These are phyloP conservation scores for Desmodus rotundus DNA, from an alignment of 2,113 vertebrate genomes.

Conservation along the genomic window DNA sequence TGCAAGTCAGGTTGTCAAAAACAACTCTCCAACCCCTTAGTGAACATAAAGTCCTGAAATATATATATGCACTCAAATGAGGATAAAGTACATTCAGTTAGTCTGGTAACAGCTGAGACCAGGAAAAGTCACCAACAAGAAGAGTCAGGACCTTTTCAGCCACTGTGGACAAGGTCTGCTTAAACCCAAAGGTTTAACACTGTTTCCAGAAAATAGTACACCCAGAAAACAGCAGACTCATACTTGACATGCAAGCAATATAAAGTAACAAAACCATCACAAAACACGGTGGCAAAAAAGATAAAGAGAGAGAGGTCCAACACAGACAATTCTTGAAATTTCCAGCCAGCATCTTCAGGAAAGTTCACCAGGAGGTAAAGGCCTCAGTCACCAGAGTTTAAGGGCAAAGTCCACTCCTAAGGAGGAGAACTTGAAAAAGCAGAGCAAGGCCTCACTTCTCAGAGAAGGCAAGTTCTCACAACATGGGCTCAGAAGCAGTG, in stretches of 20 bases:
- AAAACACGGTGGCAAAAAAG: background rate
- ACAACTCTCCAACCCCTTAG: background rate
- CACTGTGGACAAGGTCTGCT: background rate
- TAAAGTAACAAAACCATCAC: background rate
- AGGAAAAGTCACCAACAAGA: background rate
- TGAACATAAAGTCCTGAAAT: background rate
- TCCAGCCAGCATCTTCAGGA: background rate
- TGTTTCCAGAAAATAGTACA: background rate
- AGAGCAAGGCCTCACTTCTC: background rate
- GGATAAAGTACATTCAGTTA: background rate
- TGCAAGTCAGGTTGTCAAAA: background rate
- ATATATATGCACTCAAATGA: background rate
- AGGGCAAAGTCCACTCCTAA: background rate
- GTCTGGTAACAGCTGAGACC: background rate
- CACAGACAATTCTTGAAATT: background rate
- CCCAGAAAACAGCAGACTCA: background rate
- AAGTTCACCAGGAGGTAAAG: background rate
- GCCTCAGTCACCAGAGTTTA: background rate
- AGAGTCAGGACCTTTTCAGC: background rate
- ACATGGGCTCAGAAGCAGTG: background rate
- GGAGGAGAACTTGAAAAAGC: background rate
- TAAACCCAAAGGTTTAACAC: background rate
- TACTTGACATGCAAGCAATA: background rate
- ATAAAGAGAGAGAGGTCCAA: background rate
- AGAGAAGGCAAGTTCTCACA: background rate